These are phyloP conservation scores for Zele albiditarsus DNA, from an alignment of 2,888 invertebrate species.

Conservation along the genomic window DNA sequence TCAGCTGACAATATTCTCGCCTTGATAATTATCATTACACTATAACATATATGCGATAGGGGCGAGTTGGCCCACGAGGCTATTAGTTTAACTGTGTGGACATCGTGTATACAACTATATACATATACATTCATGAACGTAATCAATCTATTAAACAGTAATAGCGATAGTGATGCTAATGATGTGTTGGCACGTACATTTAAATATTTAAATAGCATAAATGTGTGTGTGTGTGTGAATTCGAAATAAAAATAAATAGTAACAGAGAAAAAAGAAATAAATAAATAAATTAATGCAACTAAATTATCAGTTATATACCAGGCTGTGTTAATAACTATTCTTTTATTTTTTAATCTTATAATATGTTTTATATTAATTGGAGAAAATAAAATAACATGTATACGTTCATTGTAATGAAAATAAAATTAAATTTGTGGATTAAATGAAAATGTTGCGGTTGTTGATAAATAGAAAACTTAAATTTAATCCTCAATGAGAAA, in stretches of 20 bases:
- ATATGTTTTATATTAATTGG: background rate
- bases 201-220: background rate
- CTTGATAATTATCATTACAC: background rate
- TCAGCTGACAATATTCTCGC: background rate
- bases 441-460: background rate
- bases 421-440: background rate
- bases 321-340: background rate
- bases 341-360: background rate
- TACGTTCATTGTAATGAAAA: background rate
- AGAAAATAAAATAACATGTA: background rate
- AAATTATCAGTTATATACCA: background rate
- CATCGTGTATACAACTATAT: background rate
- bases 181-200: background rate
- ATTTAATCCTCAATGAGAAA: background rate
- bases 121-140: constrained; percentile 19
- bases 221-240: background rate
- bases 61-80: background rate
- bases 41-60: background rate
- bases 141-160: constrained; percentile 38
- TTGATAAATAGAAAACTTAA: background rate
- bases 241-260: background rate
- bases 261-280: background rate
- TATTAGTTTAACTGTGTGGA: constrained; percentile 21
- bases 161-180: constrained; percentile 31
- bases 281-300: background rate